Evolutionary conservation across 2,797 vertebrate species (phyloP).

Genomic region (Phalanger gymnotis): DNA sequence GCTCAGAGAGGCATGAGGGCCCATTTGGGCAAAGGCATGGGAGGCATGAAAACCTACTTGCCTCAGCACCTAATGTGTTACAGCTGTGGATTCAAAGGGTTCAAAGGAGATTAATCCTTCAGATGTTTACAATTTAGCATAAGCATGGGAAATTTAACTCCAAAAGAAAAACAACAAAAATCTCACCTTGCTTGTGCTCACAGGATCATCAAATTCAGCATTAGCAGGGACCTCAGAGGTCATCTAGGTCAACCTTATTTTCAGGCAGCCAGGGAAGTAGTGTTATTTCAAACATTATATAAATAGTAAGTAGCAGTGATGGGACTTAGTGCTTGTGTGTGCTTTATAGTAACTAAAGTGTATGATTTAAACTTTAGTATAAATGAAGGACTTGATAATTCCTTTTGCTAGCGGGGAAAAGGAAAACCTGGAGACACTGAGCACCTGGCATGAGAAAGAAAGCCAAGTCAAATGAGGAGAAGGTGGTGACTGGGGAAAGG

Average conservation of each 20-base stretch:
- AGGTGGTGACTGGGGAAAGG: not conserved
- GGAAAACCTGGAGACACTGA: not conserved
- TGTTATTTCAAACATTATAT: not conserved
- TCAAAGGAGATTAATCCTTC: too few species aligned
- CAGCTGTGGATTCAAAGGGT: too few species aligned
- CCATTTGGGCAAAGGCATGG: too few species aligned
- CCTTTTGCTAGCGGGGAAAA: not conserved
- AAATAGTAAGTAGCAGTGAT: not conserved
- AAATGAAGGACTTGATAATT: not conserved
- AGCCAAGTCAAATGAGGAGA: not conserved
- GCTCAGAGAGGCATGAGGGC: too few species aligned
- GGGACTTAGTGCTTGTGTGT: not conserved
- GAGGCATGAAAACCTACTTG: too few species aligned
- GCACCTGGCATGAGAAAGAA: not conserved
- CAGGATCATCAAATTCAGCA: not conserved
- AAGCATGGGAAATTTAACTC: too few species aligned
- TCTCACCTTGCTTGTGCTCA: too few species aligned
- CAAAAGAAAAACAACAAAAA: too few species aligned
- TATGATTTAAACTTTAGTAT: not conserved
- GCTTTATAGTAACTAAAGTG: not conserved
- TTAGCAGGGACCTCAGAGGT: not conserved
- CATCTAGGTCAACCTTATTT: not conserved
- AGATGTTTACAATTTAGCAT: too few species aligned
- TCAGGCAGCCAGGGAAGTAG: not conserved
- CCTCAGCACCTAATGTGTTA: too few species aligned